Evolutionary conservation across 1,140 invertebrate species (phyloP).

Genomic region (Triops cancriformis): DNA sequence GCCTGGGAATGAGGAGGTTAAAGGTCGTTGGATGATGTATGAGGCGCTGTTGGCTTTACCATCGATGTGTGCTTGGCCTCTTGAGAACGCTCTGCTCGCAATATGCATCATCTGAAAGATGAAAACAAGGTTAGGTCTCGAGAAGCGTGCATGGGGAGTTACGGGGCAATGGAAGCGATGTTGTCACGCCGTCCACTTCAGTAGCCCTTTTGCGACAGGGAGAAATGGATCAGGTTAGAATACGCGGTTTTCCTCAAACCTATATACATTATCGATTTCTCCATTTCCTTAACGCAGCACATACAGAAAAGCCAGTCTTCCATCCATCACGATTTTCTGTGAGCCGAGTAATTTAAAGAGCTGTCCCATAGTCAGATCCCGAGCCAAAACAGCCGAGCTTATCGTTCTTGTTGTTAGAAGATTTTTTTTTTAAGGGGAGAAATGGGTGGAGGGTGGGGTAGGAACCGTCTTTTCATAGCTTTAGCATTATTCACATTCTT

Average conservation of each 20-base stretch:
- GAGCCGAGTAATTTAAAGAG: not conserved
- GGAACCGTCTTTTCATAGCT: no score
- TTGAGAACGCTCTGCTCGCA: no score
- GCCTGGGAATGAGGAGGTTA: not conserved
- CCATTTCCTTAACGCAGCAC: not conserved
- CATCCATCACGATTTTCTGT: not conserved
- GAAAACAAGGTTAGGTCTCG: no score
- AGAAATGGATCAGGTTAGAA: not conserved
- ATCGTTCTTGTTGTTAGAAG: not conserved
- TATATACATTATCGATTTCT: not conserved
- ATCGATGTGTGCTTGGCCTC: no score
- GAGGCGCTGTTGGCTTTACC: not conserved
- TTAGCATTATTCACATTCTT: no score
- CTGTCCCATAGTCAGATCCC: not conserved
- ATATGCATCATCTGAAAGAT: no score
- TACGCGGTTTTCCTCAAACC: not conserved
- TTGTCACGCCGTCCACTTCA: not conserved
- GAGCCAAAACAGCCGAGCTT: not conserved
- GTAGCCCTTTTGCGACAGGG: not conserved
- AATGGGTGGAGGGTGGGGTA: no score
- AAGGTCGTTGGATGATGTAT: not conserved
- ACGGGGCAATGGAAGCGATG: no score
- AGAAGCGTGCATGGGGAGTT: no score
- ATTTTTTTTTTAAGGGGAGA: no score
- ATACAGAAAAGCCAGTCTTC: not conserved